Base-by-base conservation (phyloP, 2,888 invertebrate genomes). In the Orgyia antiqua region DNA sequence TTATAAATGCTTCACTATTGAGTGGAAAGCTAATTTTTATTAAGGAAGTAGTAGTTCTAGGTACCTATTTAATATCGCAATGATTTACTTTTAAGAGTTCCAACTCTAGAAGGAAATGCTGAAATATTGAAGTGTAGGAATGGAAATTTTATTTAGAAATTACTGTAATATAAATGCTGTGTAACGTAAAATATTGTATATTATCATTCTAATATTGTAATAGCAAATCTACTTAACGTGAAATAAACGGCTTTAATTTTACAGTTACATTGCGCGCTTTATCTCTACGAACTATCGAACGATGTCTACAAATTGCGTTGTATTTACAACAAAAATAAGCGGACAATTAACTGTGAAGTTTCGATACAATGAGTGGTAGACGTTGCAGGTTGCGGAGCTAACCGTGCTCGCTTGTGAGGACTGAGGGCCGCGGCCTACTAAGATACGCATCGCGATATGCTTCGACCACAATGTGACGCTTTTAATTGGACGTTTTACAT, bases 291-390 rank as follows among this genome's bases (percentile, higher is more conserved):
- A 52, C 59, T 56, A 75, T 72, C 72, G 61, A 63, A 49, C 62
- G 66, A 65, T 63, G 64, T 64, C 68, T 69, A 73, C 74, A 68
- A 77, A 77, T 74, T 78, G 70, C 60, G 54, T 61, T 60, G 64
- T 66, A 67, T 69, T 70, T 70, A 64, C 59, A 61, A 57, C 62
- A 68, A 74, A 78, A 72, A 68, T 75, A 68, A 68, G 49, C 54
- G 54, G 42, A 61, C 65, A 65, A 74, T 74, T 70, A 69, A 67
- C 57, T 59, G 53, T 58, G 55, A 58, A 59, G 61, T 62, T 46
- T 47, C 51, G 66, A 66, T 52, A 41, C 39, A 29, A 36, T 35
- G 51, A 50, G 33, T 44, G 33, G 28, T 36, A 39, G 36, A 10
- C 8, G 11, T 10, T 23, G 11, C 10, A 23, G 23, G 8, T 19